A percentile compares a stretch with the other conserved stretches of the same genome.
Conservation (phyloP, 2,797 vertebrate genomes). For the Bovichtus variegatus region DNA sequence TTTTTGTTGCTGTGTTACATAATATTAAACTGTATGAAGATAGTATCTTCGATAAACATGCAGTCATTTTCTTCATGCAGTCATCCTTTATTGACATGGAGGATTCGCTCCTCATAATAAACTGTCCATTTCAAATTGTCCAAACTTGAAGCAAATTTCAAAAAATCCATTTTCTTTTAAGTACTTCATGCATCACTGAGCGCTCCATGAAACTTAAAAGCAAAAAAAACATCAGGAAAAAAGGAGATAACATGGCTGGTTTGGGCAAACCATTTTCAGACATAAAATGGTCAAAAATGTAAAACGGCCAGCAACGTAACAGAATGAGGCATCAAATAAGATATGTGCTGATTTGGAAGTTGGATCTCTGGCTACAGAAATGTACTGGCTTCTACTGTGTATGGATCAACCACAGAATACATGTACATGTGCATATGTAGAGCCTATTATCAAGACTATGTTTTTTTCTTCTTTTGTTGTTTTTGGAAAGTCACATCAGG, state of each 20-base stretch:
- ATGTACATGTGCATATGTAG: conserved; percentile 13
- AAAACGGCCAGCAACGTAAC: conserved; percentile 74
- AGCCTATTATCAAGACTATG: background rate
- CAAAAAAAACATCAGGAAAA: conserved; percentile 63
- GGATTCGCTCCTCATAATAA: conserved; percentile 11
- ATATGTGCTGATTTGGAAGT: conserved; percentile 83
- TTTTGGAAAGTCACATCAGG: conserved; percentile 18
- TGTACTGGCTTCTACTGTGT: conserved; percentile 29
- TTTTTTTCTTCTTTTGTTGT: conserved; percentile 2
- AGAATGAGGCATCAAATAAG: conserved; percentile 76
- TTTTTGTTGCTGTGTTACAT: conserved; percentile 19
- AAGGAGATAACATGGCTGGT: conserved; percentile 71
- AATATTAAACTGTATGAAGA: conserved; percentile 18
- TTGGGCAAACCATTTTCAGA: conserved; percentile 74
- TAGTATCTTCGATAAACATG: conserved; percentile 62
- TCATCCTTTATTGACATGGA: conserved; percentile 20
- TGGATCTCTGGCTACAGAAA: conserved; percentile 71
- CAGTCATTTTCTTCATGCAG: conserved; percentile 72
- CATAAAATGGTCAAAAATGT: conserved; percentile 78
- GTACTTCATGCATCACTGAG: conserved; percentile 69
- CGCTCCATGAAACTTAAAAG: conserved; percentile 68
- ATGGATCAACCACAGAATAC: conserved; percentile 9
- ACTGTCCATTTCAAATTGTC: conserved; percentile 23
- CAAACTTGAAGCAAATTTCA: conserved; percentile 27
- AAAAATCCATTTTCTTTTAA: conserved; percentile 23